Conservation (phyloP, 2,113 vertebrate genomes). For the Uria lomvia region DNA sequence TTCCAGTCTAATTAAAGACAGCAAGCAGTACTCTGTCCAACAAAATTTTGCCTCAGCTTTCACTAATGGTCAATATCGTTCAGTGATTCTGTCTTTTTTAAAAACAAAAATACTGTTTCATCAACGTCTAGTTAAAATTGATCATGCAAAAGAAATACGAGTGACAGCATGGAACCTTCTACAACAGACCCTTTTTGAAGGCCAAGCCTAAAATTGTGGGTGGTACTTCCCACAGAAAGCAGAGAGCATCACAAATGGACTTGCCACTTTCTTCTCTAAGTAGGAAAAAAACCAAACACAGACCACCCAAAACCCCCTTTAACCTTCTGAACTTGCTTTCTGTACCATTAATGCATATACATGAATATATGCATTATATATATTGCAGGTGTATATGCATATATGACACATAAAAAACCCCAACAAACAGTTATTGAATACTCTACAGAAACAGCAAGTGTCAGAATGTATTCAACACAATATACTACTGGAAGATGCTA, state of each 20-base stretch:
- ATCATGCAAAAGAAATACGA: not conserved
- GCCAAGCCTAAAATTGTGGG: not conserved
- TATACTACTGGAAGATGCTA: not conserved
- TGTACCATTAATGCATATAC: not conserved
- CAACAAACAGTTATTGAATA: not conserved
- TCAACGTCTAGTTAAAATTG: not conserved
- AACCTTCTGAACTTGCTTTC: not conserved
- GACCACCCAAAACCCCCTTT: not conserved
- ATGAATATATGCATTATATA: not conserved
- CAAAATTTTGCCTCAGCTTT: conserved; percentile 17
- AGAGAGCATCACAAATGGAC: not conserved
- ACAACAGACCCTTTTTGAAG: not conserved
- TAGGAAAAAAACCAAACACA: not conserved
- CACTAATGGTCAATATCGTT: not conserved
- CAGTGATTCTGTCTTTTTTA: not conserved
- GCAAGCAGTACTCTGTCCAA: not conserved
- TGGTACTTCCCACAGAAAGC: not conserved
- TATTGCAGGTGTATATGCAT: not conserved
- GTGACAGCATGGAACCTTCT: not conserved
- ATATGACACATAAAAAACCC: not conserved
- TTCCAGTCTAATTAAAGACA: conserved; percentile 34
- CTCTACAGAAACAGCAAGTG: not conserved
- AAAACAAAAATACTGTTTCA: not conserved
- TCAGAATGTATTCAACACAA: not conserved
- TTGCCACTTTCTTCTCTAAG: not conserved